phyloP scores from a whole-genome alignment of 2,888 invertebrate genomes.

The Euzophera pinguis region DNA sequence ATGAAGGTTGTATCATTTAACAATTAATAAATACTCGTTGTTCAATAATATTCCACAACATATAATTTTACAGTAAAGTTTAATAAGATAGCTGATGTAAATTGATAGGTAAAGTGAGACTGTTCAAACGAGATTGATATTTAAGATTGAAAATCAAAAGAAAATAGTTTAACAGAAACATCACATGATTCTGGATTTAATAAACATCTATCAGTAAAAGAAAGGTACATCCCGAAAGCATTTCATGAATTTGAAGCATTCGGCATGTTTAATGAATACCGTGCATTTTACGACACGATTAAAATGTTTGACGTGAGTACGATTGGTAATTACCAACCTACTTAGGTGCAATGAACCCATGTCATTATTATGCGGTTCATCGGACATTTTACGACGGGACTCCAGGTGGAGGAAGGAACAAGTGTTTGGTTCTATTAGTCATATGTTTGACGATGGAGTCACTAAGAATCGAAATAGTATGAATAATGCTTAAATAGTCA shows the following conservation, averaged over 20 bases:
- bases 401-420: constrained; percentile 7
- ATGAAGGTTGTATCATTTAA: no score
- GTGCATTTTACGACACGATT: constrained; percentile 4
- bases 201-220: background rate
- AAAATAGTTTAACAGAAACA: no score
- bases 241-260: background rate
- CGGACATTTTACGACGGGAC: constrained; percentile 1
- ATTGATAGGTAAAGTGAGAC: no score
- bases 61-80: no score
- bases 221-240: background rate
- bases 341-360: background rate
- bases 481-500: no score
- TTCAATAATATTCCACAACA: no score
- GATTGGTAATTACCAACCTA: constrained; percentile 4
- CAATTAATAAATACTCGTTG: no score
- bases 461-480: no score
- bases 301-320: constrained; percentile 8
- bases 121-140: no score
- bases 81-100: no score
- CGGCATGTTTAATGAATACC: background rate
- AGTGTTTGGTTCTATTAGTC: background rate
- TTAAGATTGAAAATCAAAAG: no score
- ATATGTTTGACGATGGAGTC: background rate
- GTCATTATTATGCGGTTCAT: constrained; percentile 8
- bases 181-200: no score